Percentiles rank a stretch among this genome's conserved stretches.
Evolutionary conservation across 2,888 invertebrate species (phyloP).

Genomic region (Malachius bipustulatus): DNA sequence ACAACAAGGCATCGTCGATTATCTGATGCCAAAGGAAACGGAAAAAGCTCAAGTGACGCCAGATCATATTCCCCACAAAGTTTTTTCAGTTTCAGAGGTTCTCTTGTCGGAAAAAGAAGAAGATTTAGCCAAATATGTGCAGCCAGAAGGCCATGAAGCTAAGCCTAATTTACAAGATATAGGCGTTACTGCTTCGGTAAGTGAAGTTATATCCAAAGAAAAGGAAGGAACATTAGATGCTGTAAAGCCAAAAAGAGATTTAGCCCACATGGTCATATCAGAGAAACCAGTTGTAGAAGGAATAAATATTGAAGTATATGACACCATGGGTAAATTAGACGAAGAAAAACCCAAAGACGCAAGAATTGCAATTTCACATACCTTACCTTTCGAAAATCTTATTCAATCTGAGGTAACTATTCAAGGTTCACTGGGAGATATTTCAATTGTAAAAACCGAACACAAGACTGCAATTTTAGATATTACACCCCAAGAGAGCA

Average conservation of each 20-base stretch:
- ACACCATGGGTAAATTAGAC: slow-evolving; percentile 12
- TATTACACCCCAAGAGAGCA: too few species aligned
- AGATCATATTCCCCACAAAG: slow-evolving; percentile 13
- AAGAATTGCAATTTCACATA: slow-evolving; percentile 28
- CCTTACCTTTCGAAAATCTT: slow-evolving; percentile 35
- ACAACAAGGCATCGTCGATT: slow-evolving; percentile 21
- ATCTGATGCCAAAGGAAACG: neutral
- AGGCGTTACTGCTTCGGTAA: slow-evolving; percentile 4
- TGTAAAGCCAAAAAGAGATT: slow-evolving; percentile 20
- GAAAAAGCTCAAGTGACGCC: neutral
- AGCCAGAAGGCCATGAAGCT: slow-evolving; percentile 9
- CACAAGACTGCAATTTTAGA: too few species aligned
- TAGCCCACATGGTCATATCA: slow-evolving; percentile 21
- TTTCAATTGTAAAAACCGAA: slow-evolving; percentile 28
- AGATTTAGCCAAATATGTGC: slow-evolving; percentile 14
- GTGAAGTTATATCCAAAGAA: slow-evolving; percentile 22
- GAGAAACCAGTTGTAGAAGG: slow-evolving; percentile 23
- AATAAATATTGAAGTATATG: slow-evolving; percentile 32
- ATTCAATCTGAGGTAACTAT: slow-evolving; percentile 26
- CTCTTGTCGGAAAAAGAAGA: slow-evolving; percentile 23
- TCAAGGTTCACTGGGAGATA: slow-evolving; percentile 25
- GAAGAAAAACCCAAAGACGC: neutral
- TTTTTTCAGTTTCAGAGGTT: slow-evolving; percentile 20
- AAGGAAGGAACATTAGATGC: slow-evolving; percentile 21
- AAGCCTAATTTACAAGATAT: slow-evolving; percentile 2